Base-by-base conservation (phyloP, 64 coral and sea anemone genomes). In the Actinia tenebrosa region DNA sequence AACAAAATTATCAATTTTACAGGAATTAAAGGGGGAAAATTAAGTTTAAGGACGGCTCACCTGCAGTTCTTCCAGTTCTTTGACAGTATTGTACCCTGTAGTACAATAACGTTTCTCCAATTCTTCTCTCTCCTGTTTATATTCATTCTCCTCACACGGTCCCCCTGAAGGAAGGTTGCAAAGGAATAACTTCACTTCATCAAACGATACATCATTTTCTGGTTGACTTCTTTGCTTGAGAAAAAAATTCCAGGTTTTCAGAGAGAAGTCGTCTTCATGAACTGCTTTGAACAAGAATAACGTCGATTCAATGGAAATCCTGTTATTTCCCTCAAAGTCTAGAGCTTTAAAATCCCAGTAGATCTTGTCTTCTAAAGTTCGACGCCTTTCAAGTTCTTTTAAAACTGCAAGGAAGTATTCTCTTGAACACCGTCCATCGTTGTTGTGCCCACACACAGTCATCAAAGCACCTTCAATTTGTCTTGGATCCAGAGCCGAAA, bases 281-380 rank as follows among this genome's bases (percentile, higher is more conserved):
- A 99, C 93, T 18, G 88, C 83, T 82, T 99, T 99, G 66, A 99
- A 99, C 53, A 99, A 85, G 22, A 99, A 95, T 62, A 99, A 78
- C 13, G 97, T 88, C 27, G 93, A 87, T 92, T 92, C 94, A 25
- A 99, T 88, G 1, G 97, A 99, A 47, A 99, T 99, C 13, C 97
- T 87, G 46, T 92, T 84, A 14, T 62, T 90, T 17, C 97, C 93
- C 90, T 96, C 89, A n/a, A 89, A 84, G 79, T 99, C 97, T 66
- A 99, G 86, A 16, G 93, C 63, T 62, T 89, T 92, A 79, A 99
- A 99, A 93, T 99, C 97, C 97, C 97, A 99, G 45, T 77, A 92
- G 14, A 95, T 95, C 86, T 92, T 99, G 16, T 99, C 91, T 68
- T 99, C 97, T 8, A 99, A 59, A 44, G 55, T 62, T 91, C 83